Base-by-base conservation (phyloP, 1,140 invertebrate genomes). In the Heliconius eleuchia region DNA sequence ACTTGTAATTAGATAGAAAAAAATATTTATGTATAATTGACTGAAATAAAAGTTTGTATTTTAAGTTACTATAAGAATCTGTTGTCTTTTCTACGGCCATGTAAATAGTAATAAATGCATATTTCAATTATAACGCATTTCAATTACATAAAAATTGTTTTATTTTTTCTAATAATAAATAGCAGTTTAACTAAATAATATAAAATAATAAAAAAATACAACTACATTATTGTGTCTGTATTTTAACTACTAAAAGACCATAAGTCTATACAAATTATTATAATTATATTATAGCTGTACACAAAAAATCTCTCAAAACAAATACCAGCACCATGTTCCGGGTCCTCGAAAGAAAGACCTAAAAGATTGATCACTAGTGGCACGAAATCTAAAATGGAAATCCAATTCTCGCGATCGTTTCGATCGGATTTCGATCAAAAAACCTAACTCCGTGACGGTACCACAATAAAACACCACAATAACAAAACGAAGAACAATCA, bases 401-500 rank as follows among this genome's bases (percentile, higher is more conserved):
- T 91, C 89, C 89, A 92, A 92, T 93, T 93, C 92, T 91, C 92
- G 92, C 92, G 90, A 92, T 93, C 90, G 89, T 88, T 91, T 91
- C 89, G 89, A 94, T 92, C 88, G 91, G 85, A 92, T 90, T 93
- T 87, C 89, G 90, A 92, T 92, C 89, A 92, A 93, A 93, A 92
- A 94, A 91, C 87, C 83, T 82, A 87, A 91, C 85, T 87, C 91
- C 92, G 90, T 93, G 91, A 94, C 91, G 91, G 87, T 90, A 85
- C 85, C 85, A 92, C 88, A 92, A 93, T 92, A 93, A 92, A 93
- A 92, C 91, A 90, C 83, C 85, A 90, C 88, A 92, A 91, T 84
- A 92, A 94, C 89, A 94, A 93, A 94, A 92, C 92, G 86, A 92
- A 82, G 88, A 91, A 94, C 92, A 92, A 94, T 94, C 91, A 94